phyloP scores from a whole-genome alignment of 1,140 invertebrate species.

The Zophobas atratus region DNA sequence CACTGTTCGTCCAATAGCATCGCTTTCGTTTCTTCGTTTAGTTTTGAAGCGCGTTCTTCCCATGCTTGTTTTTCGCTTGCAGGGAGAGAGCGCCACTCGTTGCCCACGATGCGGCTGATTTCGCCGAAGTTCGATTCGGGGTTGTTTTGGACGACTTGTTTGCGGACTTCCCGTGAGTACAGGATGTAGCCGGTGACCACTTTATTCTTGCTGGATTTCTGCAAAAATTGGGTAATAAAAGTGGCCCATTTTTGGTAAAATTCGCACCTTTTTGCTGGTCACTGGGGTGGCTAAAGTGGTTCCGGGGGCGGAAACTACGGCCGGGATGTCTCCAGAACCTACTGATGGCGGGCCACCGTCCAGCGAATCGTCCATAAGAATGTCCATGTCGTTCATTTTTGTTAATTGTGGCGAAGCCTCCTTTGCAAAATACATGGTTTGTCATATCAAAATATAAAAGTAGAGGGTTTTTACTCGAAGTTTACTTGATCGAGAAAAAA shows the following conservation, averaged over 20 bases:
- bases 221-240: slow-evolving; percentile 42
- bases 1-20: slow-evolving; percentile 70
- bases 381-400: slow-evolving; percentile 74
- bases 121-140: slow-evolving; percentile 97
- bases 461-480: no score
- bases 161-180: slow-evolving; percentile 97
- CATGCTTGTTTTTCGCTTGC: slow-evolving; percentile 91
- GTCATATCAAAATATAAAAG: not conserved
- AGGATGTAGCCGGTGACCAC: slow-evolving; percentile 98
- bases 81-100: slow-evolving; percentile 95
- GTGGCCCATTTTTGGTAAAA: not conserved
- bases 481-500: no score
- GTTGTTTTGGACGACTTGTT: slow-evolving; percentile 87
- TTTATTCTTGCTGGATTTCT: slow-evolving; percentile 87
- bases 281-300: slow-evolving; percentile 60
- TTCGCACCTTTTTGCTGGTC: slow-evolving; percentile 67
- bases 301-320: slow-evolving; percentile 60
- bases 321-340: slow-evolving; percentile 77
- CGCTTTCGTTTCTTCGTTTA: slow-evolving; percentile 87
- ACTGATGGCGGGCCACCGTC: slow-evolving; percentile 83
- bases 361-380: slow-evolving; percentile 78
- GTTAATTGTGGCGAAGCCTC: slow-evolving; percentile 72
- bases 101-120: slow-evolving; percentile 96
- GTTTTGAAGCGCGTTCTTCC: slow-evolving; percentile 90
- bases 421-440: slow-evolving; percentile 59